Evolutionary conservation across 2,797 vertebrate genomes (phyloP), one percentile per base, ranked within the genome.

Genomic region (Silurus aristotelis): DNA sequence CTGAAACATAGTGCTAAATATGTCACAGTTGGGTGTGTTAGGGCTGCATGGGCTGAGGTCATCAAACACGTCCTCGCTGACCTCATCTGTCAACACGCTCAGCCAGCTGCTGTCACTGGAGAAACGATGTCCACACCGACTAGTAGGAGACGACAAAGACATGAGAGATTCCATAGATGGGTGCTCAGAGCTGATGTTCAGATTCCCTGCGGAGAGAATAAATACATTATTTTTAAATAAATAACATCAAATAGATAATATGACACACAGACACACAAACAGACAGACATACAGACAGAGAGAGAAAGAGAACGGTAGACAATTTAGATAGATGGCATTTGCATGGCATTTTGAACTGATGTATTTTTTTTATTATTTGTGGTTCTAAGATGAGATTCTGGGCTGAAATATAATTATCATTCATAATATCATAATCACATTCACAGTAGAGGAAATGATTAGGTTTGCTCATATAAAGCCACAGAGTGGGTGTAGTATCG

Each of bases 41-140:
- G 96, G 95, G 0, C 95, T 93, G 88, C 92, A 96, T 43, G 96
- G 95, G 86, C 93, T 90, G 4, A 94, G 95, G 0, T 99, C 97
- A 25, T 96, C 97, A 1, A 95, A 97, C 84, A 95, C 90, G 1
- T 96, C 96, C 80, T 99, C 97, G 0, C 97, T 96, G 92, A 67
- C 63, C 9, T 96, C 96, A 31, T 97, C 87, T 0, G 96, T 97
- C 94, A 96, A 90, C 6, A 90, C 89, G 78, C 98, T 99, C 90
- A 89, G 95, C 88, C 92, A 97, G 92, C 98, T 99, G 91, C 98
- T 97, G 91, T 94, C 96, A 0, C 98, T 98, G 86, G 96, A 97
- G n/a, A 96, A 92, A 3, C 96, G 95, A 0, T 92, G 91, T 20
- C 94, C 87, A 22, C 38, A 4, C 78, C 0, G 75, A 2, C 90